Percentiles rank a stretch among this genome's conserved stretches.
Evolutionary conservation across 2,888 invertebrate species (phyloP).

Genomic region (Chorisops tibialis): DNA sequence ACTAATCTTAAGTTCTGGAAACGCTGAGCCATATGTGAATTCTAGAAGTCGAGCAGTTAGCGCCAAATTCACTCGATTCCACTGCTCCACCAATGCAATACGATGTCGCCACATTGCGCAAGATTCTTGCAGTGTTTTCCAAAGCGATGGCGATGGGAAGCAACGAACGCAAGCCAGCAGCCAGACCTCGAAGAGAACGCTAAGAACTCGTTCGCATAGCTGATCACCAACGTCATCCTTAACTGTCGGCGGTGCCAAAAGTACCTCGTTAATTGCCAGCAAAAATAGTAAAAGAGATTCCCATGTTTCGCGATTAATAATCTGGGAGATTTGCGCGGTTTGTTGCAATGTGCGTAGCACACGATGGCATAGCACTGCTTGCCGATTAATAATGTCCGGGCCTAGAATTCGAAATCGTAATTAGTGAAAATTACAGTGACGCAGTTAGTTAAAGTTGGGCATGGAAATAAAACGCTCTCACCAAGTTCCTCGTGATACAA

Average conservation of each 20-base stretch:
- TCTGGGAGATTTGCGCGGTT: conserved; percentile 70
- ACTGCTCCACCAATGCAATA: conserved; percentile 87
- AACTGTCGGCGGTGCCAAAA: conserved; percentile 87
- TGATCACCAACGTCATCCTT: conserved; percentile 96
- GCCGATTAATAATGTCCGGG: conserved; percentile 85
- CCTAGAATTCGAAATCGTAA: conserved; percentile 54
- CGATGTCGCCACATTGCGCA: conserved; percentile 94
- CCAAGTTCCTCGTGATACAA: conserved; percentile 83
- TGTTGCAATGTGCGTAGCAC: conserved; percentile 82
- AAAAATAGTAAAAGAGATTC: conserved; percentile 82
- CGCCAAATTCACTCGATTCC: conserved; percentile 89
- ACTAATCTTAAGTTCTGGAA: conserved; percentile 79
- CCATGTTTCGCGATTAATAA: conserved; percentile 86
- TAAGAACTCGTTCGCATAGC: conserved; percentile 87
- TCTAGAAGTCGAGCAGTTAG: conserved; percentile 78
- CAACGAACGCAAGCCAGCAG: conserved; percentile 63
- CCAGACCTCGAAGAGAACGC: conserved; percentile 86
- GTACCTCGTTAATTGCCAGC: conserved; percentile 84
- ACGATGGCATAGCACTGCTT: conserved; percentile 89
- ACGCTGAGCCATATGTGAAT: conserved; percentile 85
- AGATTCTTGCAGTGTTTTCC: conserved; percentile 92
- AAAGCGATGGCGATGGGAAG: conserved; percentile 92
- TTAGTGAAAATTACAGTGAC: background rate
- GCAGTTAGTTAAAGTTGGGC: conserved; percentile 2
- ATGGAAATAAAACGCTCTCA: conserved; percentile 49